phyloP scores from a whole-genome alignment of 2,113 vertebrate genomes.

The Rhinichthys klamathensis region DNA sequence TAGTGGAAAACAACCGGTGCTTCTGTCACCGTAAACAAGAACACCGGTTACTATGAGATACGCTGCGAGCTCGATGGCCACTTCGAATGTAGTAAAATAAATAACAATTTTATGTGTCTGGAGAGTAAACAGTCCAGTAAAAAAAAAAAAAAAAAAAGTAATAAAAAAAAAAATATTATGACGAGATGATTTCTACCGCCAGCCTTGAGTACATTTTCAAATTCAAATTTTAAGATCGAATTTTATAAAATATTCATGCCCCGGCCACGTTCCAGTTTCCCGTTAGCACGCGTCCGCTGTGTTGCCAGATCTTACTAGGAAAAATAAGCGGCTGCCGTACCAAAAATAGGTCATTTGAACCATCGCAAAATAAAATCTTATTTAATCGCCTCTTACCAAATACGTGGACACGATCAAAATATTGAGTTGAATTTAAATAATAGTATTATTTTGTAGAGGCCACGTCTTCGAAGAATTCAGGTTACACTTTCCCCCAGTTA shows the following conservation, averaged over 20 bases:
- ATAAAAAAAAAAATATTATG: background rate
- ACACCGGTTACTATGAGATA: background rate
- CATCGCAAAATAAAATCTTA: background rate
- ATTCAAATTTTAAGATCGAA: background rate
- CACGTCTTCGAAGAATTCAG: too few species aligned
- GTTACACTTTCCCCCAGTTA: too few species aligned
- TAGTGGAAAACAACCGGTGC: background rate
- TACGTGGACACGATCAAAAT: too few species aligned
- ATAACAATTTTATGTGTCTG: background rate
- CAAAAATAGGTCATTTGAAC: background rate
- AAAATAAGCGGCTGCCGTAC: background rate
- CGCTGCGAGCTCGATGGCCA: too few species aligned
- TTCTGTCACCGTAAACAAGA: background rate
- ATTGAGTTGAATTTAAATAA: background rate
- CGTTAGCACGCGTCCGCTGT: background rate
- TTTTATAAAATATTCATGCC: background rate
- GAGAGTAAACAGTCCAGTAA: background rate
- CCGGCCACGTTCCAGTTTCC: background rate
- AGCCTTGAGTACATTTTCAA: background rate
- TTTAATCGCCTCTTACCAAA: background rate
- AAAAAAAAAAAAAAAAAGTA: background rate
- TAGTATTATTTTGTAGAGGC: background rate
- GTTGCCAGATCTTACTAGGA: slow-evolving; percentile 12
- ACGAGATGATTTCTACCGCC: background rate
- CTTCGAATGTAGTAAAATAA: background rate